Conservation (phyloP, 2,113 vertebrate species). For the Tetrax tetrax region DNA sequence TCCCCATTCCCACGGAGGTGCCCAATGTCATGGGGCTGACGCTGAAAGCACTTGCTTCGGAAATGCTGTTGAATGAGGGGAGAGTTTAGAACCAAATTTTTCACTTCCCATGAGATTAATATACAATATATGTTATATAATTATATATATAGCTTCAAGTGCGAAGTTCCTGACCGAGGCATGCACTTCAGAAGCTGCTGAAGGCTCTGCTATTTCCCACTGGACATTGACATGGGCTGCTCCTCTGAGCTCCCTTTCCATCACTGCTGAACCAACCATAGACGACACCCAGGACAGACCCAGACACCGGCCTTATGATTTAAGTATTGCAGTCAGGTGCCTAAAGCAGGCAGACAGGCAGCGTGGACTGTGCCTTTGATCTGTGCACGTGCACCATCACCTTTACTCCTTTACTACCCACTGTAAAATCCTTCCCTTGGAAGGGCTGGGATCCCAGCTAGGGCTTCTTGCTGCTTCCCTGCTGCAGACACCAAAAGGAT, state of each 20-base stretch:
- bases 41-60: background rate
- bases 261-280: background rate
- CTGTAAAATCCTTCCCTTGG: background rate
- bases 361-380: background rate
- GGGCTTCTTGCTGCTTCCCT: background rate
- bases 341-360: background rate
- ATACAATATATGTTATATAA: background rate
- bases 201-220: background rate
- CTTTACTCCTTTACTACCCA: background rate
- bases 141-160: background rate
- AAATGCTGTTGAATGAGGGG: background rate
- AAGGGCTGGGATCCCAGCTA: background rate
- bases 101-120: background rate
- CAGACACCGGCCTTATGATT: background rate
- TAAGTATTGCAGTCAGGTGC: background rate
- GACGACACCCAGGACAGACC: background rate
- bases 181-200: background rate
- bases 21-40: background rate
- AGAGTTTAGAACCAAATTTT: background rate
- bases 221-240: background rate
- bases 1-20: background rate
- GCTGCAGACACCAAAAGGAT: background rate
- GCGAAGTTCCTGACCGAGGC: background rate
- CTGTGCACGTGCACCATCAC: background rate
- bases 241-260: background rate